Base-by-base conservation (phyloP, 2,797 vertebrate species). In the Intellagama lesueurii region DNA sequence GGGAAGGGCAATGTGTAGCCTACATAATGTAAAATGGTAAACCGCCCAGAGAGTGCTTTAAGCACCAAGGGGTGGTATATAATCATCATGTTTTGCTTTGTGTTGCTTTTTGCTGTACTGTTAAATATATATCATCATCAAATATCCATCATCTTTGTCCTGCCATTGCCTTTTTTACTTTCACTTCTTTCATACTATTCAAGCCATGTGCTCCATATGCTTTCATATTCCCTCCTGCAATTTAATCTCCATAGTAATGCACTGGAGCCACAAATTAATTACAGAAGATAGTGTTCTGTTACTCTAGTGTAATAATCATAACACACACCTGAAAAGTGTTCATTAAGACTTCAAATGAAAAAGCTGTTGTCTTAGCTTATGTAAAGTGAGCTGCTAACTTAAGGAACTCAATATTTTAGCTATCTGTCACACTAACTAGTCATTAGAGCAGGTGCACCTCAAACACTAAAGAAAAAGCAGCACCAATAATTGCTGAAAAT, bases 341-440 rank as follows among this genome's bases (percentile, higher is more conserved):
- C 89, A 90, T 92, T 92, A 92, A 87, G 70, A 83, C 81, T 88
- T 92, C 85, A 85, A 24, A 47, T 26, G 64, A 90, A 88, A 81
- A 81, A 72, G 26, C 75, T 79, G 72, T 79, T 90, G 70, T 30
- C 87, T 89, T 84, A 26, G 81, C 68, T 73, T 80, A 30, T 80
- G 85, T 84, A 90, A 56, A 90, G 86, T n/a, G 44, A 78, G 64
- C 60, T 40, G 60, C 7, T 87, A 87, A 77, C 47, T 84, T 88
- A 40, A 75, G 52, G 80, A 81, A 78, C 40, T 88, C 89, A 92
- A 90, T 90, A 92, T 90, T 92, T 88, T 87, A 88, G 77, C 69
- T 92, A 86, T 32, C 35, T n/a, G 7, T n/a, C 49, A 32, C 47
- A 44, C 52, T 72, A 89, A 52, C 87, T 90, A 81, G 28, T 87